Percentiles rank a stretch among this genome's conserved stretches.
Conservation (phyloP, 2,888 invertebrate genomes). For the Dioctria linearis region DNA sequence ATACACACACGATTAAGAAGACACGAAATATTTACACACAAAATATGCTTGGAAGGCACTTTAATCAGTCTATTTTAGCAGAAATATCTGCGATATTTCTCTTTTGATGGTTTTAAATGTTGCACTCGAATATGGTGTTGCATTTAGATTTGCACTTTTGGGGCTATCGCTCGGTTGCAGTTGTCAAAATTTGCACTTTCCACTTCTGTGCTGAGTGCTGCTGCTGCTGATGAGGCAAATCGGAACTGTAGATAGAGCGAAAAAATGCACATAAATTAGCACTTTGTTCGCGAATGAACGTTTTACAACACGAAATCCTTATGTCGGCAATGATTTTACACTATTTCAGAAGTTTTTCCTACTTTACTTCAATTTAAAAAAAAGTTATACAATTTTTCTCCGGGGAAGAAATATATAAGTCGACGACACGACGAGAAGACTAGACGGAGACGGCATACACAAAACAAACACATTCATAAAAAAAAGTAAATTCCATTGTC, state of each 20-base stretch:
- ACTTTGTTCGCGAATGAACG: slow-evolving; percentile 32
- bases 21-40: slow-evolving; percentile 51
- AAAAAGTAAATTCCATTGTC: neutral
- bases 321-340: neutral
- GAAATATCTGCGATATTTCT: slow-evolving; percentile 26
- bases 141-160: slow-evolving; percentile 11
- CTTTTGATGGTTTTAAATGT: slow-evolving; percentile 23
- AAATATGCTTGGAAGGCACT: slow-evolving; percentile 62
- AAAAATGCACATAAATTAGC: neutral
- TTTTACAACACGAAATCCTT: slow-evolving; percentile 24
- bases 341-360: slow-evolving; percentile 29
- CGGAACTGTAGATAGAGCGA: neutral
- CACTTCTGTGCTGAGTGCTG: neutral
- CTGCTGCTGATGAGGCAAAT: neutral
- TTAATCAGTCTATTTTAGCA: slow-evolving; percentile 61
- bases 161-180: slow-evolving; percentile 26
- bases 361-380: slow-evolving; percentile 39
- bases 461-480: slow-evolving; percentile 29
- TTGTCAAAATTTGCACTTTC: slow-evolving; percentile 51
- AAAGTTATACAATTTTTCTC: slow-evolving; percentile 53
- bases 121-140: neutral
- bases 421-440: slow-evolving; percentile 52
- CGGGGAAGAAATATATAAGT: slow-evolving; percentile 40
- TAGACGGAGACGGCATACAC: slow-evolving; percentile 50
- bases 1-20: slow-evolving; percentile 42